Percentiles rank a stretch among this genome's conserved stretches.
Evolutionary conservation across 2,888 invertebrate species (phyloP).

Genomic region (Conistra vaccinii): DNA sequence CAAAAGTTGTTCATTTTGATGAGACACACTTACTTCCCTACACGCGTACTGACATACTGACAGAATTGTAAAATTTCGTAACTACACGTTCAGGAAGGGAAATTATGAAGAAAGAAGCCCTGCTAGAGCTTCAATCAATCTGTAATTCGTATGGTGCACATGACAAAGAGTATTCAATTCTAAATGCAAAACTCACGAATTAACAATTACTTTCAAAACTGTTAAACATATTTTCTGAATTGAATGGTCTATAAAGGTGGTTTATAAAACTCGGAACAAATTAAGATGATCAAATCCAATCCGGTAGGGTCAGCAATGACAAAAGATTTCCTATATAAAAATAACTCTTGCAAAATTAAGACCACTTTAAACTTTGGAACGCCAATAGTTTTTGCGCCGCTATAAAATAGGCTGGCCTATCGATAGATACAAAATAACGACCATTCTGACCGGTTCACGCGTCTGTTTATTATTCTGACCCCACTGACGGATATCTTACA

Average conservation of each 20-base stretch:
- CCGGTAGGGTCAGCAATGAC: too few species aligned
- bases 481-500: constrained; percentile 9
- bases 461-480: constrained; percentile 13
- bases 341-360: background rate
- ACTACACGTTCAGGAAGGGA: constrained; percentile 2
- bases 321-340: background rate
- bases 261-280: background rate
- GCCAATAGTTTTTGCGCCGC: background rate
- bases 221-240: background rate
- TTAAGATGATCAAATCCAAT: background rate
- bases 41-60: background rate
- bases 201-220: background rate
- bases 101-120: background rate
- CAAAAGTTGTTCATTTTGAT: constrained; percentile 51
- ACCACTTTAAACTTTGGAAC: background rate
- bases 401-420: background rate
- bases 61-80: constrained; percentile 13
- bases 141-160: too few species aligned
- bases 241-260: background rate
- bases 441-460: background rate
- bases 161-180: too few species aligned
- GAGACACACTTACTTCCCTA: constrained; percentile 50
- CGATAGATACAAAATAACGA: constrained; percentile 7
- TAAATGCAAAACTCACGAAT: background rate
- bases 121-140: background rate